Base-by-base conservation (phyloP, 1,140 invertebrate genomes). In the Lasioglossum baleicum region DNA sequence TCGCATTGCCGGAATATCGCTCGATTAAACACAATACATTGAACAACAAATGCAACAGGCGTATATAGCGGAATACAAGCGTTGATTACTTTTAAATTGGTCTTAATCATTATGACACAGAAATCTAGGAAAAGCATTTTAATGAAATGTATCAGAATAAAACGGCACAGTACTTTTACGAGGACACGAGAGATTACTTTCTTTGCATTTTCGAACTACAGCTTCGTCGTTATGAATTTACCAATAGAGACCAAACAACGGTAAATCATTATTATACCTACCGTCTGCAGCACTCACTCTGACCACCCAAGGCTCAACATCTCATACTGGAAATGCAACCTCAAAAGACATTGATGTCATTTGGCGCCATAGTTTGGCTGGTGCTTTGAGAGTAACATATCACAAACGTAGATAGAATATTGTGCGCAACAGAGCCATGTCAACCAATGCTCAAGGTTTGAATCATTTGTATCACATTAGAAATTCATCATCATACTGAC, bases 301-400 rank as follows among this genome's bases (percentile, higher is more conserved):
- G 80, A 90, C 44, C 79, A 83, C 85, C 89, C 89, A 90, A 89
- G 88, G 88, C 86, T 90, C 87, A 90, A 90, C 83, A 83, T 91
- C 88, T 91, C 89, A 90, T 88, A 90, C 87, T 92, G 91, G 90
- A 92, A 92, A 92, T 91, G 90, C 89, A 93, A 93, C 87, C 89
- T 92, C 92, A 91, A 92, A 92, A 91, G 90, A 91, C 88, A 90
- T 90, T 90, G 89, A 90, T 87, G 83, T 92, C 91, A 91, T 91
- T 91, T 90, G 89, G 85, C 86, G 88, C 88, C 89, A 87, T 89
- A 84, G 78, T 89, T 84, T 90, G 86, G 88, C 89, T 89, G 89
- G 91, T 92, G 92, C 90, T 92, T 93, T 91, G 90, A 92, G 88
- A 91, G 88, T 91, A 91, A 92, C 85, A 91, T 90, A 92, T 92